phyloP scores from a whole-genome alignment of 2,888 invertebrate species.

The Lacanobia oleracea region DNA sequence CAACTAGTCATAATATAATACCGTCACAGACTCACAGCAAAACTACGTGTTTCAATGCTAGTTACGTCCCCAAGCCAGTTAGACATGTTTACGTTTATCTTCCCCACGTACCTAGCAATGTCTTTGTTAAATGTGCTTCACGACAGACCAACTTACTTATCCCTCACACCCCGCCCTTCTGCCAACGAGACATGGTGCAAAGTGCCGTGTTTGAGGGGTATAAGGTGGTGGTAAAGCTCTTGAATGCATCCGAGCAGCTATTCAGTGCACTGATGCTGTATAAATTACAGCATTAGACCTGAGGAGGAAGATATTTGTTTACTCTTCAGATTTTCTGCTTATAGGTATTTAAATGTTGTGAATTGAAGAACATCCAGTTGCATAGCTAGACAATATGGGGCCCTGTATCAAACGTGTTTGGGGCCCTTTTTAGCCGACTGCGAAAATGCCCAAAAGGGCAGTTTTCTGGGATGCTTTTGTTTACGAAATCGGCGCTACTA shows the following conservation, averaged over 20 bases:
- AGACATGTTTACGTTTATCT: slow-evolving; percentile 68
- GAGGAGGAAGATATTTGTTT: slow-evolving; percentile 28
- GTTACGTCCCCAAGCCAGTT: slow-evolving; percentile 31
- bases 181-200: slow-evolving; percentile 18
- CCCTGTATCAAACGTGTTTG: too few relatives aligned
- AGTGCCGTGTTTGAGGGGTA: slow-evolving; percentile 14
- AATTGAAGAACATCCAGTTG: too few relatives aligned
- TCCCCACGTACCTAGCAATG: slow-evolving; percentile 58
- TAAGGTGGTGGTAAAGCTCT: slow-evolving; percentile 22
- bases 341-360: neutral
- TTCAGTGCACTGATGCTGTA: slow-evolving; percentile 43
- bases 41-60: slow-evolving; percentile 4
- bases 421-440: too few relatives aligned
- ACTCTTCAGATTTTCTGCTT: slow-evolving; percentile 14
- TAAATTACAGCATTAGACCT: slow-evolving; percentile 49
- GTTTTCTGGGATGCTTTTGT: too few relatives aligned
- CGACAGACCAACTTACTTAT: slow-evolving; percentile 14
- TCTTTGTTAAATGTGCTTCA: slow-evolving; percentile 66
- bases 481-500: too few relatives aligned
- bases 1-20: too few relatives aligned
- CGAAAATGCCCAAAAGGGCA: too few relatives aligned
- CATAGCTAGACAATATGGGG: too few relatives aligned
- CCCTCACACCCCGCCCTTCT: slow-evolving; percentile 6
- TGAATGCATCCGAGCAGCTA: slow-evolving; percentile 61
- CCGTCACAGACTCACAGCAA: neutral